Evolutionary conservation across 2,888 invertebrate species (phyloP).

Genomic region (Imbricaverruca yamaguchii): DNA sequence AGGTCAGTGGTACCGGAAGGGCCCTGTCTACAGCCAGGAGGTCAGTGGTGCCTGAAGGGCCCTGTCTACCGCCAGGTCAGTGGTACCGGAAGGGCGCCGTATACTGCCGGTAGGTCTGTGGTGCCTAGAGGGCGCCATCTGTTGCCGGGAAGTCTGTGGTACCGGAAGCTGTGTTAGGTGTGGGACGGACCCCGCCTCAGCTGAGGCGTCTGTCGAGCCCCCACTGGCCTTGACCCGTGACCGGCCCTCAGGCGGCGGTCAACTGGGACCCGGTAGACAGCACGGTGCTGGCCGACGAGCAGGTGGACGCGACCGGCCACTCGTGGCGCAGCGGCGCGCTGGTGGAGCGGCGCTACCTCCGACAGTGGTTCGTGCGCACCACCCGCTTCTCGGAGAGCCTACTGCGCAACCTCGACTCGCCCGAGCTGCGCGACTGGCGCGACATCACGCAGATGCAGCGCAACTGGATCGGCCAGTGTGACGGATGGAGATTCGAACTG

Average conservation of each 20-base stretch:
- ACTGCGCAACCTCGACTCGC: slow-evolving; percentile 60
- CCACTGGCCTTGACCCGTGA: too few species aligned
- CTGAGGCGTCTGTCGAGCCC: too few species aligned
- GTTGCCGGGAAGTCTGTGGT: too few species aligned
- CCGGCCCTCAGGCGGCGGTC: slow-evolving; percentile 58
- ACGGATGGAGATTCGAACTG: slow-evolving; percentile 66
- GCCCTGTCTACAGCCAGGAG: too few species aligned
- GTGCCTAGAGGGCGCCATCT: too few species aligned
- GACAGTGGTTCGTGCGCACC: slow-evolving; percentile 92
- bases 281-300: slow-evolving; percentile 62
- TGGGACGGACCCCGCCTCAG: too few species aligned
- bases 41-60: too few species aligned
- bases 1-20: too few species aligned
- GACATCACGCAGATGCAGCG: slow-evolving; percentile 76
- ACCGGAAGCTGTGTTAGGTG: too few species aligned
- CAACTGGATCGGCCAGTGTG: slow-evolving; percentile 83
- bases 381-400: slow-evolving; percentile 50
- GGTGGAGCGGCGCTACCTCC: slow-evolving; percentile 69
- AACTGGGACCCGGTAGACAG: slow-evolving; percentile 99
- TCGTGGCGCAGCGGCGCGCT: slow-evolving; percentile 34
- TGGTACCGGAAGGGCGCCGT: too few species aligned
- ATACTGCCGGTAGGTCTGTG: too few species aligned
- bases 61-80: slow-evolving; percentile 75
- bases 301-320: slow-evolving; percentile 30
- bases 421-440: slow-evolving; percentile 60